Evolutionary conservation across 1,140 invertebrate species (phyloP), one percentile per base, ranked within the genome.

Genomic region (Venturia canescens): DNA sequence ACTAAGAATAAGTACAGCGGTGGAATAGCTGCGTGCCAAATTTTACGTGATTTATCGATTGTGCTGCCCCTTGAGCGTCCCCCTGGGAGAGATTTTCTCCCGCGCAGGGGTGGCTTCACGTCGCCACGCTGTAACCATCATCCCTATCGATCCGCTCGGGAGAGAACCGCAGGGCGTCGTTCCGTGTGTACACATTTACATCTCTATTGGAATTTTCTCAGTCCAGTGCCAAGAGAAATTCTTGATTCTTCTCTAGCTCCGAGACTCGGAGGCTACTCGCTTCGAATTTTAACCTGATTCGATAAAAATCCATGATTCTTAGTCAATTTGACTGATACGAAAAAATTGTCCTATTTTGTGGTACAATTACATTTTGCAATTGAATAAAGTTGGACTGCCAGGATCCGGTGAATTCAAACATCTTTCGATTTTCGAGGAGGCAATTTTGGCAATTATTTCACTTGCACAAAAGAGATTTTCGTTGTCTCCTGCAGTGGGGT

Each of bases 71-170:
- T 15, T 29, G 29, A 69, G 31, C 26, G 15, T 69, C n/a, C 15
- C 66, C 29, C 29, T 31, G 27, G 31, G 11, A 1, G n/a, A n/a
- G 27, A 69, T 18, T 29, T 69, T 69, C 66, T 63, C 60, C 27
- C 66, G 15, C 6, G 29, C 27, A 29, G 4, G 66, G 66, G 66
- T 34, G 66, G 66, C n/a, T 69, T 31, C 29, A 29, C 27, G 66
- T 69, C 66, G 66, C 66, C 7, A 69, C 66, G 29, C 66, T 69
- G 66, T 29, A 69, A 69, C 66, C 66, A 31, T 69, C 66, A 69
- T 69, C 66, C 66, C 15, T 69, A 69, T 69, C 66, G 66, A 69
- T 69, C 60, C 66, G 27, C 29, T 31, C 66, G 16, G 9, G n/a
- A 63, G 21, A 26, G 26, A 69, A 69, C 66, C 66, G 29, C 66